Percentiles rank a stretch among this genome's conserved stretches.
These are phyloP conservation scores for Trypoxylon attenuatum DNA, from an alignment of 2,888 invertebrate species.

Conservation along the genomic window DNA sequence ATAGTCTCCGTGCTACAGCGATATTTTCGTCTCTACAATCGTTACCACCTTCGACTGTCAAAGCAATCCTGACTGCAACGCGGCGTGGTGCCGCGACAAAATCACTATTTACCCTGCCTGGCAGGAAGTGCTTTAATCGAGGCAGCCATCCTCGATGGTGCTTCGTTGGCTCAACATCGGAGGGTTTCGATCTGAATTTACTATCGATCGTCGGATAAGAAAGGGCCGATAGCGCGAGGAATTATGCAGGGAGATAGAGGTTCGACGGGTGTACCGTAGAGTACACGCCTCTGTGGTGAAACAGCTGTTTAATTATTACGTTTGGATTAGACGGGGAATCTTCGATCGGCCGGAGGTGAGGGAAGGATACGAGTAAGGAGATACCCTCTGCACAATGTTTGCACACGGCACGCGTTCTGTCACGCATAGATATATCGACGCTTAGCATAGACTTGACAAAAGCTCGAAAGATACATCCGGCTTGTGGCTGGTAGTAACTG, in stretches of 20 bases:
- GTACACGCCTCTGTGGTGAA: too few species aligned
- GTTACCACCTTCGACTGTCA: slow-evolving; percentile 25
- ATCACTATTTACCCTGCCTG: too few species aligned
- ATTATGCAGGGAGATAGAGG: too few species aligned
- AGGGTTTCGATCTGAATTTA: too few species aligned
- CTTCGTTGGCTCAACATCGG: too few species aligned
- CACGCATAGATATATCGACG: slow-evolving; percentile 7
- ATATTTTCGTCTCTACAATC: slow-evolving; percentile 46
- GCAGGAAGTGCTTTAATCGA: too few species aligned
- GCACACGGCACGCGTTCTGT: neutral
- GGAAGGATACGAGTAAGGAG: neutral
- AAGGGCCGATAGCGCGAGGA: too few species aligned
- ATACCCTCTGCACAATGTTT: slow-evolving; percentile 12
- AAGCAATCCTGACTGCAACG: too few species aligned
- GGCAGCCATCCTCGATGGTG: too few species aligned
- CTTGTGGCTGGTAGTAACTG: slow-evolving; percentile 2
- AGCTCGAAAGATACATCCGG: slow-evolving; percentile 36
- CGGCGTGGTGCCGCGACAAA: too few species aligned
- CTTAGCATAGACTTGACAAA: slow-evolving; percentile 42
- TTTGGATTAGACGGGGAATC: slow-evolving; percentile 62
- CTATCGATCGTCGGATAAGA: too few species aligned
- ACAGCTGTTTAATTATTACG: slow-evolving; percentile 61
- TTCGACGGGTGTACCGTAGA: neutral
- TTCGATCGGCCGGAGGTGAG: slow-evolving; percentile 21
- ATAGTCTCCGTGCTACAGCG: slow-evolving; percentile 33